Conservation (phyloP, 2,797 vertebrate genomes). For the Sarcophilus harrisii region DNA sequence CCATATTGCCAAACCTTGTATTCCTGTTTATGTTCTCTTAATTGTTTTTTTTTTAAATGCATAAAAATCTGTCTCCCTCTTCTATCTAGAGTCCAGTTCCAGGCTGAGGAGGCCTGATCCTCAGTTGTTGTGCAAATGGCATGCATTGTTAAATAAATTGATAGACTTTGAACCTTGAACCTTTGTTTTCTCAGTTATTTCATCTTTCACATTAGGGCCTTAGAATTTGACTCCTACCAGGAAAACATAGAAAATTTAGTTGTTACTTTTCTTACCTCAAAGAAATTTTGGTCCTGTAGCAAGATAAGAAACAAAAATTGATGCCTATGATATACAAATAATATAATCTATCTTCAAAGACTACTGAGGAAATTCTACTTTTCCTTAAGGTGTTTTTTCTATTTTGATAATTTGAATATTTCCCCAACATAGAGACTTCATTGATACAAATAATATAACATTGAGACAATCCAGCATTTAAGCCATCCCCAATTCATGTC, state of each 20-base stretch:
- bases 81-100: not conserved
- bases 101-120: not conserved
- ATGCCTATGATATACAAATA: not conserved
- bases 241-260: not conserved
- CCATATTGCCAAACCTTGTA: not conserved
- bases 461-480: not conserved
- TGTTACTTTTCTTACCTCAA: not conserved
- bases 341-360: not conserved
- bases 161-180: not conserved
- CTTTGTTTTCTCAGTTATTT: not conserved
- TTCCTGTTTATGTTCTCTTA: not conserved
- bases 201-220: not conserved
- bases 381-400: not conserved
- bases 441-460: not conserved
- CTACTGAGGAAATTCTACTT: not conserved
- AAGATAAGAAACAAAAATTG: not conserved
- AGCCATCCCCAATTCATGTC: not conserved
- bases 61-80: not conserved
- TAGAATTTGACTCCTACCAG: not conserved
- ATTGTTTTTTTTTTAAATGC: not conserved
- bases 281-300: not conserved
- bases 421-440: not conserved
- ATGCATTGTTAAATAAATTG: not conserved
- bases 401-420: not conserved
- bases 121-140: not conserved